These are phyloP conservation scores for Phalangium opilio DNA, from an alignment of 2,888 invertebrate genomes.

Conservation along the genomic window DNA sequence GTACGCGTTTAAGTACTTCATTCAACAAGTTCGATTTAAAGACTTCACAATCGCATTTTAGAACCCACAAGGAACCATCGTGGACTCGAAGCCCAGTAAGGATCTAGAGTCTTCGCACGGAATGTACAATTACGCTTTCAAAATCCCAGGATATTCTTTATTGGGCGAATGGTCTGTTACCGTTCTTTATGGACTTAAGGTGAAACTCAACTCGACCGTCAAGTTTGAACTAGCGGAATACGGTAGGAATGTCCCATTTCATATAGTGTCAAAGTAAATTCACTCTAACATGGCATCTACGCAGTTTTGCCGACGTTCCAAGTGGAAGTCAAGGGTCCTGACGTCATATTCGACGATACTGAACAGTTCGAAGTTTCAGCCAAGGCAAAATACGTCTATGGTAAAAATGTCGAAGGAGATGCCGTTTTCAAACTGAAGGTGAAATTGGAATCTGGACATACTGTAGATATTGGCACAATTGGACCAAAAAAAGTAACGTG, in stretches of 20 bases:
- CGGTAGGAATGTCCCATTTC: conserved; percentile 6
- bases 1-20: conserved; percentile 10
- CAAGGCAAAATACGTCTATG: conserved; percentile 9
- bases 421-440: conserved; percentile 3
- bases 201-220: conserved; percentile 12
- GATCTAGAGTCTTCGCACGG: too few species aligned
- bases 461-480: neutral
- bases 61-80: conserved; percentile 18
- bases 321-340: conserved; percentile 16
- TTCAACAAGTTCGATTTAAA: too few species aligned
- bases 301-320: conserved; percentile 19
- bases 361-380: conserved; percentile 8
- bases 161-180: conserved; percentile 18
- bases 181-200: conserved; percentile 14
- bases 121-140: conserved; percentile 2
- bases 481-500: neutral
- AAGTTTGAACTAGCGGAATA: conserved; percentile 19
- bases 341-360: conserved; percentile 14
- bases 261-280: neutral
- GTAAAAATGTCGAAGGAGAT: conserved; percentile 3
- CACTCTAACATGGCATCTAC: too few species aligned
- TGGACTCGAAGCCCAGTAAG: conserved; percentile 4
- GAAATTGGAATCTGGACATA: neutral
- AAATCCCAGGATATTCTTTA: conserved; percentile 17
- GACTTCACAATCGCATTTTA: conserved; percentile 3